A percentile compares a stretch with the other conserved stretches of the same genome.
Evolutionary conservation across 2,888 invertebrate genomes (phyloP).

Genomic region (Phytoseiulus persimilis): DNA sequence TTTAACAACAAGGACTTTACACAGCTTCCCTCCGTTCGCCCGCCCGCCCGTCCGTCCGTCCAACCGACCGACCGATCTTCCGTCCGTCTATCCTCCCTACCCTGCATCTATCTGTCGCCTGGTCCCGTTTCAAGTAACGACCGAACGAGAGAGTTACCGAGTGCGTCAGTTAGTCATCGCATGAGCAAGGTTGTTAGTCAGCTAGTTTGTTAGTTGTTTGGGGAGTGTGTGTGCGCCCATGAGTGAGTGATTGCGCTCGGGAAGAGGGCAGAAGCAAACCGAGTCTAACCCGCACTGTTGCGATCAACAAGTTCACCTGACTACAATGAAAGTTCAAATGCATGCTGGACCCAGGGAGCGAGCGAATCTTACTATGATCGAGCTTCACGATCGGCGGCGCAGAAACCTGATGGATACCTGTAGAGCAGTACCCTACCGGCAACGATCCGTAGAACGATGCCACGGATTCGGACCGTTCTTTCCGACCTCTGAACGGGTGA

Average conservation of each 20-base stretch:
- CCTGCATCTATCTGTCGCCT: neutral
- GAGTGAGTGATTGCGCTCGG: neutral
- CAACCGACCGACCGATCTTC: neutral
- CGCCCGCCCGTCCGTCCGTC: neutral
- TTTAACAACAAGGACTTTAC: conserved; percentile 5
- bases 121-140: neutral
- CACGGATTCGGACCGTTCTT: no score
- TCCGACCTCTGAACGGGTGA: no score
- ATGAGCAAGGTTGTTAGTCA: neutral
- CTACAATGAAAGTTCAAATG: no score
- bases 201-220: neutral
- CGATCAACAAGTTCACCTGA: no score
- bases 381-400: no score
- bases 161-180: neutral
- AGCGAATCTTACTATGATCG: no score
- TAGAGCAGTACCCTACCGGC: no score
- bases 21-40: neutral
- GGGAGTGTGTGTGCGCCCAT: neutral
- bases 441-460: no score
- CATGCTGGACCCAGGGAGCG: no score
- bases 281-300: no score
- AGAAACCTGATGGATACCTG: no score
- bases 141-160: neutral
- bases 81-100: neutral
- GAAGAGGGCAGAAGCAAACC: no score